Conservation (phyloP, 1,140 invertebrate species). For the Musca domestica region DNA sequence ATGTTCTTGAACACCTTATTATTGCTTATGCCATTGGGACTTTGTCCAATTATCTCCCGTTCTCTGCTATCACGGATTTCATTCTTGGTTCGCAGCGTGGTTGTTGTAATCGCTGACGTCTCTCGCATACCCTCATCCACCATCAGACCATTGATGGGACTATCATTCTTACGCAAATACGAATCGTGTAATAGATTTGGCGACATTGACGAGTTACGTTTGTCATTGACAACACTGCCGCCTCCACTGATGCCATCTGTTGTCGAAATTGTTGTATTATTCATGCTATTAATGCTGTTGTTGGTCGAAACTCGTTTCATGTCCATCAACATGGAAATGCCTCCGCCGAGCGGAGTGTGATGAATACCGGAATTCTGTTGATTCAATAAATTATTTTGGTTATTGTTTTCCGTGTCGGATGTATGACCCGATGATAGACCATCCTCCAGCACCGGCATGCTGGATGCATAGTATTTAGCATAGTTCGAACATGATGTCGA, state of each 20-base stretch:
- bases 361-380: constrained; percentile 33
- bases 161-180: constrained; percentile 25
- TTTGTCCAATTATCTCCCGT: constrained; percentile 44
- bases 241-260: constrained; percentile 27
- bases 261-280: constrained; percentile 44
- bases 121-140: constrained; percentile 23
- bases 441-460: constrained; percentile 93
- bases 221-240: constrained; percentile 7
- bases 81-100: constrained; percentile 24
- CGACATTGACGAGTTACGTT: constrained; percentile 10
- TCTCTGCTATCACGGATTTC: constrained; percentile 13
- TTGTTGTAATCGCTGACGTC: neutral
- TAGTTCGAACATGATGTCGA: constrained; percentile 51
- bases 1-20: constrained; percentile 54
- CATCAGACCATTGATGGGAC: constrained; percentile 24
- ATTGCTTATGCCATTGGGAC: constrained; percentile 42
- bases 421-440: constrained; percentile 87
- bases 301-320: constrained; percentile 51
- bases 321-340: constrained; percentile 52
- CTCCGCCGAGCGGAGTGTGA: constrained; percentile 39
- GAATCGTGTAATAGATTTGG: constrained; percentile 26
- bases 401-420: constrained; percentile 86
- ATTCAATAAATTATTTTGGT: constrained; percentile 30
- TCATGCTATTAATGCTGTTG: constrained; percentile 50
- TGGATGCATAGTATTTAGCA: constrained; percentile 50